Percentiles rank a stretch among this genome's conserved stretches.
Conservation (phyloP, 2,797 vertebrate genomes). For the Hypotaenidia okinawae region DNA sequence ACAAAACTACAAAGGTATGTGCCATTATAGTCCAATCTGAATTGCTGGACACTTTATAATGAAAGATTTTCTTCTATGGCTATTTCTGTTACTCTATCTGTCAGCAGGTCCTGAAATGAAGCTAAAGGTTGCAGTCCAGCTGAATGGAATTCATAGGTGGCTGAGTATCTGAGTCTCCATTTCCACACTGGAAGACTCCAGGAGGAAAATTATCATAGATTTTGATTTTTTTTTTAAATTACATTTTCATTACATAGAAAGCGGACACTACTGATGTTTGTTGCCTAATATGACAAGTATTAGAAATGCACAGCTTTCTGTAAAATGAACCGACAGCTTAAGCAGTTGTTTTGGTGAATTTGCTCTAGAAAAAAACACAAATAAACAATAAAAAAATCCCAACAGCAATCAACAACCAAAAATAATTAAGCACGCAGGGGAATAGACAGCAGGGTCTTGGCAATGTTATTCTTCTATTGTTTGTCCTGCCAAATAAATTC, state of each 20-base stretch:
- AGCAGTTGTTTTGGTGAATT: not conserved
- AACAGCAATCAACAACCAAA: not conserved
- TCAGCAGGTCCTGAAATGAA: not conserved
- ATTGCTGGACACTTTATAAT: not conserved
- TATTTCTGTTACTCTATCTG: not conserved
- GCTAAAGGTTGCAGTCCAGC: not conserved
- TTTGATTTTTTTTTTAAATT: not conserved
- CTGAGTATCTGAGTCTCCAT: not conserved
- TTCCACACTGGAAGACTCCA: not conserved
- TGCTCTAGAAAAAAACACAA: not conserved
- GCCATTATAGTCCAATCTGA: not conserved
- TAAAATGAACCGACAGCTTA: not conserved
- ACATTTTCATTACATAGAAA: not conserved
- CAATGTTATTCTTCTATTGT: slow-evolving; percentile 10
- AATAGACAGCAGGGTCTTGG: slow-evolving; percentile 6
- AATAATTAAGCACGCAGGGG: slow-evolving; percentile 17
- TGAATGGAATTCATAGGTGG: not conserved
- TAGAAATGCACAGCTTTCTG: not conserved
- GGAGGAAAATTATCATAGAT: not conserved
- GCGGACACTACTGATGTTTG: not conserved
- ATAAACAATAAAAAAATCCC: not conserved
- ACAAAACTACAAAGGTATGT: not conserved
- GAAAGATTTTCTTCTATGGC: not conserved
- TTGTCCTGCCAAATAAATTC: slow-evolving; percentile 48
- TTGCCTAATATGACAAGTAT: not conserved